Evolutionary conservation across 37 sponge, comb jelly and placozoan genomes (phyloP).

Genomic region (Lycopodina hypogea): DNA sequence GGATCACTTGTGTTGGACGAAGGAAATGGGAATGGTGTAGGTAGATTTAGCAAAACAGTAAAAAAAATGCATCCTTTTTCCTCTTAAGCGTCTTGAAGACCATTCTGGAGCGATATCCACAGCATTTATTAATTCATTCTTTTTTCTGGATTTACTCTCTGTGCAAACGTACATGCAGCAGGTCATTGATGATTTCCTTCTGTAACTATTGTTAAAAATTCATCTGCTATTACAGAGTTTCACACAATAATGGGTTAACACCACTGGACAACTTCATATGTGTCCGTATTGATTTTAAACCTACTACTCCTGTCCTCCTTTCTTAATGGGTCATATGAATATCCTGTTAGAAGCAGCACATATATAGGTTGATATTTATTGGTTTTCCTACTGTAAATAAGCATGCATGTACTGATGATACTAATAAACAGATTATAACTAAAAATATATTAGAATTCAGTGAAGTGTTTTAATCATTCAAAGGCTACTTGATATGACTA

Average conservation of each 20-base stretch:
- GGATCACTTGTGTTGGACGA: slow-evolving; percentile 58
- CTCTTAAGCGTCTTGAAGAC: slow-evolving; percentile 89
- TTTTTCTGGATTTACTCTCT: slow-evolving; percentile 68
- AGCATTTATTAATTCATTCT: slow-evolving; percentile 26
- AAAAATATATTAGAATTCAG: too few relatives aligned
- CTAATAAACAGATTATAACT: too few relatives aligned
- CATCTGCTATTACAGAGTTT: slow-evolving; percentile 80
- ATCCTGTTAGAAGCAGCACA: too few relatives aligned
- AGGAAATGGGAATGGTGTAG: slow-evolving; percentile 36
- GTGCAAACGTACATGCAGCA: slow-evolving; percentile 74
- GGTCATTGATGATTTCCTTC: slow-evolving; percentile 93
- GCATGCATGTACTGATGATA: too few relatives aligned
- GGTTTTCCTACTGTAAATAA: too few relatives aligned
- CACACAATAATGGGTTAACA: slow-evolving; percentile 57
- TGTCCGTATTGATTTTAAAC: too few relatives aligned
- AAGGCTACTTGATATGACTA: too few relatives aligned
- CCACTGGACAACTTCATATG: too few relatives aligned
- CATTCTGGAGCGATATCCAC: slow-evolving; percentile 81
- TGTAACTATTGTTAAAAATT: slow-evolving; percentile 97
- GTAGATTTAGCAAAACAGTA: slow-evolving; percentile 75
- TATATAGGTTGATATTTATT: too few relatives aligned
- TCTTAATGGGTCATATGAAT: slow-evolving; percentile 95
- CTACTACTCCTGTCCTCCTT: too few relatives aligned
- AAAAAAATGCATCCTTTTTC: slow-evolving; percentile 98
- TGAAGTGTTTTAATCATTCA: too few relatives aligned